Percentiles rank a stretch among this genome's conserved stretches.
Conservation (phyloP, 2,888 invertebrate genomes). For the Dusona sp. region DNA sequence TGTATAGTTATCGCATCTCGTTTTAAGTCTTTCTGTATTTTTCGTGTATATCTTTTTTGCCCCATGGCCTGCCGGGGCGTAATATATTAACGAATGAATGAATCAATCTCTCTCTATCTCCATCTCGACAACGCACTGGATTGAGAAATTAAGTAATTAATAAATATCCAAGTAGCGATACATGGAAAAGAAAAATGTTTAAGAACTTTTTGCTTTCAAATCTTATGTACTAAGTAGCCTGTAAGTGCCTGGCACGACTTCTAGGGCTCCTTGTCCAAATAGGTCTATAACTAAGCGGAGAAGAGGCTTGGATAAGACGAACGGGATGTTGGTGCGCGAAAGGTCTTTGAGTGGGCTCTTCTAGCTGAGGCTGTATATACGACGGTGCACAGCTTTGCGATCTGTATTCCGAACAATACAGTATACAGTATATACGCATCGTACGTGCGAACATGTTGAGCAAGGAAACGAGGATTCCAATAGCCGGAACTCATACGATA, state of each 20-base stretch:
- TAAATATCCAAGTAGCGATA: background rate
- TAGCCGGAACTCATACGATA: constrained; percentile 25
- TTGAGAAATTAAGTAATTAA: background rate
- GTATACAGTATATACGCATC: constrained; percentile 12
- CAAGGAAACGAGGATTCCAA: constrained; percentile 49
- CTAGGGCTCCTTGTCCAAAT: background rate
- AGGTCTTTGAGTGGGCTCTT: constrained; percentile 36
- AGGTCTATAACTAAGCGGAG: background rate
- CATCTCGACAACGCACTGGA: background rate
- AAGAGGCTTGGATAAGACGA: constrained; percentile 16
- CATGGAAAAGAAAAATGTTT: background rate
- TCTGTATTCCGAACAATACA: constrained; percentile 67
- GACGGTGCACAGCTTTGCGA: constrained; percentile 45
- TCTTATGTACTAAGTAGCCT: background rate
- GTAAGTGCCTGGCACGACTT: background rate
- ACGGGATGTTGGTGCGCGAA: constrained; percentile 27
- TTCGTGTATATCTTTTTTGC: too few relatives aligned
- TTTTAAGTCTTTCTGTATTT: too few relatives aligned
- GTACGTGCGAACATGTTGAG: constrained; percentile 58
- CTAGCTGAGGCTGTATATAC: constrained; percentile 20
- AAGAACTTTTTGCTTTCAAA: background rate
- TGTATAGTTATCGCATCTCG: too few relatives aligned
- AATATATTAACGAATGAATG: too few relatives aligned
- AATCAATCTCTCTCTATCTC: background rate
- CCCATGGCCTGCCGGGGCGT: too few relatives aligned